These are phyloP conservation scores for Bradysia coprophila DNA, from an alignment of 1,140 invertebrate species.

Conservation along the genomic window DNA sequence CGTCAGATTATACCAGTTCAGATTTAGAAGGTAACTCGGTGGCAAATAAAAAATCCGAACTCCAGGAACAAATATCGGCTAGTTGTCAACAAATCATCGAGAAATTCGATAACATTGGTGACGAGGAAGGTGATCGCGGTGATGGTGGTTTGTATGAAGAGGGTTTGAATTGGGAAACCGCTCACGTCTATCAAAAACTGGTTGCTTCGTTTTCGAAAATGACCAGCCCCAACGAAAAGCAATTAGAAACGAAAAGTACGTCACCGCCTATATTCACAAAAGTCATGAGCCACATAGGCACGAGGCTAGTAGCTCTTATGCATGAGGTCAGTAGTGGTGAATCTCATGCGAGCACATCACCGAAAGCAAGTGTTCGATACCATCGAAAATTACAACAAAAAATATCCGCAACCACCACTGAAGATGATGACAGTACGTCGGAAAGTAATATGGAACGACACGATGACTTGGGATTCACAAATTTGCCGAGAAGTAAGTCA, in stretches of 20 bases:
- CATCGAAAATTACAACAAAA: conserved; percentile 34
- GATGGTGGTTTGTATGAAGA: conserved; percentile 34
- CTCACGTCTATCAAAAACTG: conserved; percentile 65
- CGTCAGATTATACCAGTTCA: conserved; percentile 75
- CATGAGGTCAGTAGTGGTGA: conserved; percentile 71
- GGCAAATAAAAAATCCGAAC: conserved; percentile 40
- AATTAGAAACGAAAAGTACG: conserved; percentile 35
- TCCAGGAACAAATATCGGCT: conserved; percentile 70
- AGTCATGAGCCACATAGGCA: conserved; percentile 84
- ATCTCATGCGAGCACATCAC: conserved; percentile 26
- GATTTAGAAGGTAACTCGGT: conserved; percentile 55
- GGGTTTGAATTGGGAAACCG: conserved; percentile 47
- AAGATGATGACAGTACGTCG: conserved; percentile 54
- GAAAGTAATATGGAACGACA: conserved; percentile 24
- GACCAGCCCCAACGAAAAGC: conserved; percentile 28
- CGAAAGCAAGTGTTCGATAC: conserved; percentile 26
- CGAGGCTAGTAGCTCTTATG: conserved; percentile 76
- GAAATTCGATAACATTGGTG: conserved; percentile 47
- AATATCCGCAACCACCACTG: conserved; percentile 51
- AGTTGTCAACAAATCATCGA: conserved; percentile 76
- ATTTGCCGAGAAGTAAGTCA: conserved; percentile 48
- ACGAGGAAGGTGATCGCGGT: conserved; percentile 30
- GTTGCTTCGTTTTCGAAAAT: conserved; percentile 63
- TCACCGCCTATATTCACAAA: conserved; percentile 77
- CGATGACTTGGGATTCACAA: conserved; percentile 12